Evolutionary conservation across 2,888 invertebrate species (phyloP).

Genomic region (Ypsolopha sequella): DNA sequence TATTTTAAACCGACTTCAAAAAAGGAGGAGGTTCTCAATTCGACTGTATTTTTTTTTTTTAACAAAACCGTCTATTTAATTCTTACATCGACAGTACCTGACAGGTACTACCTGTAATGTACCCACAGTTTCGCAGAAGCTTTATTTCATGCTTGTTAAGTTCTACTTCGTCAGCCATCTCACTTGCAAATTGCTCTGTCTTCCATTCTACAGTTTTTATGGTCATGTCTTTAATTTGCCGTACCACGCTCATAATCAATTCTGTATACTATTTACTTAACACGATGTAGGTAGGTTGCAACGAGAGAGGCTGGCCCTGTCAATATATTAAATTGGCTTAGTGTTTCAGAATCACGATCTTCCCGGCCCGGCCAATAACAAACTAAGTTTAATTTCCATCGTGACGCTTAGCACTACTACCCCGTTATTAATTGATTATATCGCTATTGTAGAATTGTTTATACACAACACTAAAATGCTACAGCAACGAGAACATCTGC

Average conservation of each 20-base stretch:
- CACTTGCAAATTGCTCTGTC: background rate
- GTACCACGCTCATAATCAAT: background rate
- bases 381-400: slow-evolving; percentile 40
- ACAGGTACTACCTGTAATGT: no score
- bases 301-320: slow-evolving; percentile 10
- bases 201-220: background rate
- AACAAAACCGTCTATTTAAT: no score
- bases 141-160: background rate
- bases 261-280: background rate
- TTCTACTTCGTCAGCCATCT: background rate
- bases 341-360: slow-evolving; percentile 39
- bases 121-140: background rate
- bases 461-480: slow-evolving; percentile 15
- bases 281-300: background rate
- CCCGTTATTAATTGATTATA: slow-evolving; percentile 44
- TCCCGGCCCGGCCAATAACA: slow-evolving; percentile 29
- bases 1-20: no score
- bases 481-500: slow-evolving; percentile 9
- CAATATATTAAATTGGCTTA: slow-evolving; percentile 38
- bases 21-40: no score
- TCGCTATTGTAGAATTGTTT: slow-evolving; percentile 15
- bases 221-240: no score
- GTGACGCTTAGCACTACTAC: slow-evolving; percentile 27
- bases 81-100: no score
- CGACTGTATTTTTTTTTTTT: no score